Percentiles rank a stretch among this genome's conserved stretches.
These are phyloP conservation scores for Sebastes dallii DNA, from an alignment of 2,797 vertebrate species.

Conservation along the genomic window DNA sequence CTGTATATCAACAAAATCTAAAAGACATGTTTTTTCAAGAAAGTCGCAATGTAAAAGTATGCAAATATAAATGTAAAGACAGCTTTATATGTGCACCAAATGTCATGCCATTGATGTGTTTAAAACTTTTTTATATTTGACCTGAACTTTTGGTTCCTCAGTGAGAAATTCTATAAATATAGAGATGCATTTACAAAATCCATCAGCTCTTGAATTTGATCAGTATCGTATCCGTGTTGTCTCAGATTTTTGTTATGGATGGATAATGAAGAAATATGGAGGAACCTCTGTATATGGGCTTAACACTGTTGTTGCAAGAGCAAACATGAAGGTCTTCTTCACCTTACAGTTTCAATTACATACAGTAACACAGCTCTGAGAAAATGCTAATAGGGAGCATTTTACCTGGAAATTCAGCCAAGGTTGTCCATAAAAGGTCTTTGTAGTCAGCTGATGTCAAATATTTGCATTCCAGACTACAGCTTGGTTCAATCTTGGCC, in stretches of 20 bases:
- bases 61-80: not conserved
- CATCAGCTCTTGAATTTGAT: not conserved
- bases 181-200: not conserved
- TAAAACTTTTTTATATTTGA: not conserved
- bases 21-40: not conserved
- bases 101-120: too few relatives aligned
- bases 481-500: conserved; percentile 84
- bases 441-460: conserved; percentile 89
- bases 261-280: not conserved
- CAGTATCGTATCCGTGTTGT: not conserved
- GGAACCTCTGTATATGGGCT: not conserved
- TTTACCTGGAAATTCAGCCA: conserved; percentile 93
- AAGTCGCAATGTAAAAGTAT: not conserved
- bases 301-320: not conserved
- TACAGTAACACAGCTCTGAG: not conserved
- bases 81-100: too few relatives aligned
- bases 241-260: not conserved
- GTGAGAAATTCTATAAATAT: not conserved
- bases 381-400: not conserved
- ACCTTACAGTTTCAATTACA: not conserved
- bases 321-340: not conserved
- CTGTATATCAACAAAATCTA: not conserved
- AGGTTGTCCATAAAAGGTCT: conserved; percentile 91
- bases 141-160: not conserved
- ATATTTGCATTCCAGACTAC: conserved; percentile 89